Conservation (phyloP, 2,888 invertebrate genomes). For the Eupithecia dodoneata region DNA sequence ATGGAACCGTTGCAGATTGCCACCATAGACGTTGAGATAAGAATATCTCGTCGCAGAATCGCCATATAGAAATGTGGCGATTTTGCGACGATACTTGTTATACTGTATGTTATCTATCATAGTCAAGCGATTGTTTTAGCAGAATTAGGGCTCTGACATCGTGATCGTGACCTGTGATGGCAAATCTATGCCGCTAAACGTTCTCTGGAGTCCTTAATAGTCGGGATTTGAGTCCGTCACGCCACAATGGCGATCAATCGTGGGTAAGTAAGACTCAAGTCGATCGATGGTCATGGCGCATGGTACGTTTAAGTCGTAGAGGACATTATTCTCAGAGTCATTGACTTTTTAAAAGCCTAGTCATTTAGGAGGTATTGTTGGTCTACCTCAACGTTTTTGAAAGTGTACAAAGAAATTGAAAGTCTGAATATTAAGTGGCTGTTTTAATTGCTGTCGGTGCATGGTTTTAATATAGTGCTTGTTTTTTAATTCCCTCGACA, state of each 20-base stretch:
- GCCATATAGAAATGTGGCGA: no score
- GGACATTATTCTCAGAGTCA: slow-evolving; percentile 1
- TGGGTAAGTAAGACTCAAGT: background rate
- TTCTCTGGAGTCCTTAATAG: background rate
- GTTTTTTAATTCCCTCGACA: slow-evolving; percentile 23
- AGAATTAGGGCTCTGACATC: no score
- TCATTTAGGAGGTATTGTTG: background rate
- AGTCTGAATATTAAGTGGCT: slow-evolving; percentile 33
- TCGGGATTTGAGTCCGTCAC: background rate
- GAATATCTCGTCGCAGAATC: no score
- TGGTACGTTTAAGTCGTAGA: background rate
- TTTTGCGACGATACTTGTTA: no score
- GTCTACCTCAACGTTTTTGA: slow-evolving; percentile 17
- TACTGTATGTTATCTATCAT: no score
- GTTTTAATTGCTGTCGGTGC: slow-evolving; percentile 22
- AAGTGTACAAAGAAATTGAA: slow-evolving; percentile 33
- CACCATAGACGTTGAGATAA: no score
- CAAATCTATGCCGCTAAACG: background rate
- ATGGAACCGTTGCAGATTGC: no score
- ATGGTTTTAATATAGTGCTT: slow-evolving; percentile 22
- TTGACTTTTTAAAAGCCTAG: background rate
- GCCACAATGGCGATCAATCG: background rate
- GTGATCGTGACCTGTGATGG: background rate
- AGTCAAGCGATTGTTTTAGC: no score
- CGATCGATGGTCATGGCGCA: background rate